Evolutionary conservation across 2,113 vertebrate genomes (phyloP), one percentile per base, ranked within the genome.

Genomic region (Cyanoderma ruficeps): DNA sequence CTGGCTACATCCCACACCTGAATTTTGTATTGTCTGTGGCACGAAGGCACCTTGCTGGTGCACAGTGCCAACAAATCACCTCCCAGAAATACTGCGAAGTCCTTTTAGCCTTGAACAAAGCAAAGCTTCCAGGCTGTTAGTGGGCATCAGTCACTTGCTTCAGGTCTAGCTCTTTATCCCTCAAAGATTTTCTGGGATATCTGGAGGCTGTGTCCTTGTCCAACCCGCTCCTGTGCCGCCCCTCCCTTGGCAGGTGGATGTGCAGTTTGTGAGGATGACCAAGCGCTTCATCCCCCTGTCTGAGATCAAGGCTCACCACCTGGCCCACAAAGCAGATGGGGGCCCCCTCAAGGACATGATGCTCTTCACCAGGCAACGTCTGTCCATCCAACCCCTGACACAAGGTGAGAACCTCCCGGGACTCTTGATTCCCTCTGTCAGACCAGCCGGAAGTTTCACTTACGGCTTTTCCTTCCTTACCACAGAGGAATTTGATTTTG

Each of bases 401-500:
- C 37, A 94, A 71, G 99, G 99, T 99, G 94, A 96, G 96, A 90
- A 39, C 70, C 11, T 50, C 25, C 47, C 50, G 3, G 37, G 15
- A 19, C 31, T 83, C 55, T 2, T 5, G 11, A 6, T 15, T 41
- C 72, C 74, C 47, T 31, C 49, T 8, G 8, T 21, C 44, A 78
- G n/a, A 33, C 53, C 84, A 24, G 77, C 12, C 37, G 37, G 5
- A 35, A 56, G 15, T 25, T 61, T 70, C 65, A 27, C 30, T 90
- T 14, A 87, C 0, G 1, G 15, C 74, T 74, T 95, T 49, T 87
- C 50, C 49, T 95, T 37, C 65, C 88, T 80, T 52, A 63, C 61
- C 8, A 2, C 98, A 99, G 99, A 99, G 93, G 98, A 99, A 94
- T 99, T 99, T 98, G 98, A 99, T 65, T 99, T 99, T 95, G 95